Conservation (phyloP, 2,797 vertebrate genomes). For the Lithobates pipiens region DNA sequence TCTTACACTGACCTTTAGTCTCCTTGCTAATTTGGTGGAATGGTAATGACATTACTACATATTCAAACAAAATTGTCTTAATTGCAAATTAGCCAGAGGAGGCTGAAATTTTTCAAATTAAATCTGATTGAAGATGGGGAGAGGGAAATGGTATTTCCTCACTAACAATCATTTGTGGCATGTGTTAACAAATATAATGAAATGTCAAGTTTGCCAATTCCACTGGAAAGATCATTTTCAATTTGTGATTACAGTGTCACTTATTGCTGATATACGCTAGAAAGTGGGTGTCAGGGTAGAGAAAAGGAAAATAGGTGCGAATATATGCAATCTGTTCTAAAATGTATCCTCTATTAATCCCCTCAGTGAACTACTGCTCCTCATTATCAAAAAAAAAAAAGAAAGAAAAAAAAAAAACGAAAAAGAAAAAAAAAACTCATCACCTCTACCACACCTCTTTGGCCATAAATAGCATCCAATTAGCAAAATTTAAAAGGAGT, state of each 20-base stretch:
- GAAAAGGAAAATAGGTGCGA: constrained; percentile 81
- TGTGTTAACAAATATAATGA: constrained; percentile 96
- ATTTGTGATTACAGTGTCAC: constrained; percentile 91
- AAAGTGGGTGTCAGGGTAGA: constrained; percentile 84
- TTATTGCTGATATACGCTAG: constrained; percentile 91
- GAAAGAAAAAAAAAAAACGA: constrained; percentile 59
- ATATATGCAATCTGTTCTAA: constrained; percentile 82
- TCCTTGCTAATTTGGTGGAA: constrained; percentile 93
- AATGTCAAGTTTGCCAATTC: constrained; percentile 95
- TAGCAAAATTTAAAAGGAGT: constrained; percentile 80
- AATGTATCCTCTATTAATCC: constrained; percentile 77
- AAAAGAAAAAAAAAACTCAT: constrained; percentile 70
- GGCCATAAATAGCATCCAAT: constrained; percentile 86
- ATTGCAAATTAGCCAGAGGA: constrained; percentile 94
- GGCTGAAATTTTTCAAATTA: constrained; percentile 89
- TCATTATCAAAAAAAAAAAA: constrained; percentile 78
- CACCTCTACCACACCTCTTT: constrained; percentile 85
- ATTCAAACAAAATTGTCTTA: constrained; percentile 98
- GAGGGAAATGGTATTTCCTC: constrained; percentile 87
- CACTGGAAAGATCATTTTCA: constrained; percentile 86
- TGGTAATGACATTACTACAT: constrained; percentile 98
- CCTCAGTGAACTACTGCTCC: constrained; percentile 75
- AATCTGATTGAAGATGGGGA: constrained; percentile 87
- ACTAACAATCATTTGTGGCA: constrained; percentile 89
- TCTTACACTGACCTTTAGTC: constrained; percentile 96